Evolutionary conservation across 1,140 invertebrate species (phyloP), one percentile per base, ranked within the genome.

Genomic region (Panagrolaimus sp.): DNA sequence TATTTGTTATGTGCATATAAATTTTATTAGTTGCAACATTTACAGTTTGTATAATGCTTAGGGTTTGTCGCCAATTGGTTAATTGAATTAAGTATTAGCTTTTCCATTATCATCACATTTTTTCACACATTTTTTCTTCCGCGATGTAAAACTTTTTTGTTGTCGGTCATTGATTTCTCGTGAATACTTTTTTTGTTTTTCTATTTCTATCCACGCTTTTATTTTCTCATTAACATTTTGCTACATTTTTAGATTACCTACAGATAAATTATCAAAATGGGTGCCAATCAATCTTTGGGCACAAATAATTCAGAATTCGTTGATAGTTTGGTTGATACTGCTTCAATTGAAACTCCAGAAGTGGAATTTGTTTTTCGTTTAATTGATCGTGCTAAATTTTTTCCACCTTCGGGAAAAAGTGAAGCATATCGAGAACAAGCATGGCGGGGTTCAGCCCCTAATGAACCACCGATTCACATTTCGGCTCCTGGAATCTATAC

Each of bases 401-500:
- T 91, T 84, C 85, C 89, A 0, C 87, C 88, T 0, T 87, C 88
- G 28, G 83, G 87, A 66, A 83, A 87, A 75, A 86, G 88, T 26
- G 87, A 85, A 78, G 91, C 91, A 3, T 94, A 95, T 77, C 90
- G 89, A 83, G 91, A 92, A 81, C 81, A 89, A 63, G 91, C 92
- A 12, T 94, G 91, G 91, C 90, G 90, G 83, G 14, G 21, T 0
- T 32, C 4, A 3, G n/a, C 14, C 21, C 3, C 1, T 43, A 21
- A 52, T 26, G 86, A 88, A 84, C 90, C 89, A 1, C 88, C 84
- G 63, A 68, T 93, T 67, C 92, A 94, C 84, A 83, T 95, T 69
- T 94, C 92, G 10, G 91, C 92, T 2, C 92, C 92, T 9, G 92
- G 91, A 84, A 91, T 94, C 75, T 94, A 94, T 83, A 89, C 90